phyloP scores from a whole-genome alignment of 2,113 vertebrate genomes.

The Trematomus loennbergii region DNA sequence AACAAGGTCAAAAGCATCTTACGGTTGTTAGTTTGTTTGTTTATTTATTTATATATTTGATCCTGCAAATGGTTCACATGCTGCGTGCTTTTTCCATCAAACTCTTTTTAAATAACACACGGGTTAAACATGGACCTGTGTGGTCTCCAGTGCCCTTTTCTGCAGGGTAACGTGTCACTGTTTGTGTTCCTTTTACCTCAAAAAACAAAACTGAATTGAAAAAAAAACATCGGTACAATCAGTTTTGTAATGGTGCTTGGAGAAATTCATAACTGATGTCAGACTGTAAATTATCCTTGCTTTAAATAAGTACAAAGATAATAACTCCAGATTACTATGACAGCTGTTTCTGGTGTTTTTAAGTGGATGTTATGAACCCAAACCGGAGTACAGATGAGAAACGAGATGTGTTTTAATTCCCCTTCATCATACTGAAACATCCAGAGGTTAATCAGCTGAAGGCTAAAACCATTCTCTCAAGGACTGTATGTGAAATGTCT shows the following conservation, averaged over 20 bases:
- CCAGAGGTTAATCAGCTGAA: slow-evolving; percentile 1
- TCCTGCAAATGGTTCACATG: slow-evolving; percentile 22
- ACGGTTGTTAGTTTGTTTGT: slow-evolving; percentile 19
- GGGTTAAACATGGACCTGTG: not conserved
- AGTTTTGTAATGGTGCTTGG: not conserved
- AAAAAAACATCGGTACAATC: not conserved
- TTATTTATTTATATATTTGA: slow-evolving; percentile 63
- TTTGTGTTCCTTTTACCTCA: slow-evolving; percentile 8
- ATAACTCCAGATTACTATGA: not conserved
- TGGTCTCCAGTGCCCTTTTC: slow-evolving; percentile 9
- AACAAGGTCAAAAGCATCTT: slow-evolving; percentile 52
- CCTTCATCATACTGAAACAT: not conserved
- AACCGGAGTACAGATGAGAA: not conserved
- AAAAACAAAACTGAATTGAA: not conserved
- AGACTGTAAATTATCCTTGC: not conserved
- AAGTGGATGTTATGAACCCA: not conserved
- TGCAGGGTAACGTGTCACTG: not conserved
- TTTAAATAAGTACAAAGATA: not conserved
- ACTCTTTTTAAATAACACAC: not conserved
- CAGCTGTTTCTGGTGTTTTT: not conserved
- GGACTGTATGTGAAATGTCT: slow-evolving; percentile 40
- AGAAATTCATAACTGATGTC: too few relatives aligned
- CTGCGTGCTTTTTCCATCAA: slow-evolving; percentile 23
- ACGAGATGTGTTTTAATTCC: not conserved
- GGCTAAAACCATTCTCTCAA: slow-evolving; percentile 5